Conservation (phyloP, 2,888 invertebrate genomes). For the Julus scandinavius region DNA sequence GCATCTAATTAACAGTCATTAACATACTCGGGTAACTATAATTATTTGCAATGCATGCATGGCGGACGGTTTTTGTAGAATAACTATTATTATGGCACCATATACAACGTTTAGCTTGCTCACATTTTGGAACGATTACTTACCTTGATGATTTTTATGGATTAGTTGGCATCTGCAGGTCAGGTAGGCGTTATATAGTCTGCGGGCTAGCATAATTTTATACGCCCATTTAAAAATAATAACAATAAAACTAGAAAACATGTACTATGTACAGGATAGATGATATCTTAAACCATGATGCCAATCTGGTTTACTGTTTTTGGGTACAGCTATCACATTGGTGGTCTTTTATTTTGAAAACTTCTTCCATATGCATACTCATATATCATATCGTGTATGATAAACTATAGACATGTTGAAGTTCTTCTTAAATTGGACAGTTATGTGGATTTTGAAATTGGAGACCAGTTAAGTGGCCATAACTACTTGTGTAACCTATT, state of each 20-base stretch:
- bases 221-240: conserved; percentile 12
- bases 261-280: neutral
- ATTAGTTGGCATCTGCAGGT: neutral
- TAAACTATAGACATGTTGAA: neutral
- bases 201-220: neutral
- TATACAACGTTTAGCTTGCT: neutral
- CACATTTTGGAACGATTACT: neutral
- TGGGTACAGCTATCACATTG: neutral
- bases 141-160: neutral
- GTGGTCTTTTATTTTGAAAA: neutral
- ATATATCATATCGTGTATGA: neutral
- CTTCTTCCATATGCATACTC: neutral
- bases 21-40: neutral
- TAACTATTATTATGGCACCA: neutral
- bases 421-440: neutral
- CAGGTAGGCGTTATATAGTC: neutral
- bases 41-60: neutral
- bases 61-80: neutral
- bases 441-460: neutral
- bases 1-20: neutral
- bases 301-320: neutral
- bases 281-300: neutral
- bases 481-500: too few species aligned
- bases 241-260: neutral
- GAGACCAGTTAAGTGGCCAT: too few species aligned